Evolutionary conservation across 2,113 vertebrate genomes (phyloP).

Genomic region (Hippocampus comes): DNA sequence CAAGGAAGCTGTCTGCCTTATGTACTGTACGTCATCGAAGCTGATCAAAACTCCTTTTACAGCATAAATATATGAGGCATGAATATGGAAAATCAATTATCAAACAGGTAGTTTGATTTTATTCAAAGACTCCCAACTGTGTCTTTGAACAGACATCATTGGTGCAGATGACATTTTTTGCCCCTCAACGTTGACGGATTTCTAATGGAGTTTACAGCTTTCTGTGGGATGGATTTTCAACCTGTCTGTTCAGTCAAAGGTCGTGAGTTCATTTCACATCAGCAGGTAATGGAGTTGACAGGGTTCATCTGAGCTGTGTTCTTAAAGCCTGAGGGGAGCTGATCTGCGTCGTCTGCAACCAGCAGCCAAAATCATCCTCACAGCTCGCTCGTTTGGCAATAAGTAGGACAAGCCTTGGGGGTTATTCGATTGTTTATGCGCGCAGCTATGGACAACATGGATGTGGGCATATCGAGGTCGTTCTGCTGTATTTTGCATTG

Average conservation of each 20-base stretch:
- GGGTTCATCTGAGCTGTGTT: conserved; percentile 55
- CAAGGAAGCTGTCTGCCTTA: conserved; percentile 41
- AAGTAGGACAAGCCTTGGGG: conserved; percentile 44
- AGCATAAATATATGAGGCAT: conserved; percentile 17
- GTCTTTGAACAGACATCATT: neutral
- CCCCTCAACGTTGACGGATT: conserved; percentile 17
- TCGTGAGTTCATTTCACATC: conserved; percentile 63
- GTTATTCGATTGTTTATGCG: conserved; percentile 54
- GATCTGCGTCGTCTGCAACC: conserved; percentile 38
- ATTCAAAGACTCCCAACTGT: neutral
- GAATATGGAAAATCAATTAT: conserved; percentile 15
- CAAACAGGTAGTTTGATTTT: neutral
- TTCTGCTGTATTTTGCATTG: neutral
- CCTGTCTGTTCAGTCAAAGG: conserved; percentile 59
- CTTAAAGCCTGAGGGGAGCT: conserved; percentile 47
- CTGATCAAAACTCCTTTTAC: conserved; percentile 60
- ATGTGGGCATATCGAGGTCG: conserved; percentile 4
- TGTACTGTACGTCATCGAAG: conserved; percentile 31
- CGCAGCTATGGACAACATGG: conserved; percentile 20
- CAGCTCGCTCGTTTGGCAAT: conserved; percentile 34
- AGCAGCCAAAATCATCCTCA: conserved; percentile 49
- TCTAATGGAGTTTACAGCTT: conserved; percentile 23
- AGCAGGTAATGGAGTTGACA: conserved; percentile 71
- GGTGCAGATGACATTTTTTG: conserved; percentile 5
- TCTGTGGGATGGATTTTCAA: conserved; percentile 38